Conservation (phyloP, 1,140 invertebrate species). For the Vanessa tameamea region DNA sequence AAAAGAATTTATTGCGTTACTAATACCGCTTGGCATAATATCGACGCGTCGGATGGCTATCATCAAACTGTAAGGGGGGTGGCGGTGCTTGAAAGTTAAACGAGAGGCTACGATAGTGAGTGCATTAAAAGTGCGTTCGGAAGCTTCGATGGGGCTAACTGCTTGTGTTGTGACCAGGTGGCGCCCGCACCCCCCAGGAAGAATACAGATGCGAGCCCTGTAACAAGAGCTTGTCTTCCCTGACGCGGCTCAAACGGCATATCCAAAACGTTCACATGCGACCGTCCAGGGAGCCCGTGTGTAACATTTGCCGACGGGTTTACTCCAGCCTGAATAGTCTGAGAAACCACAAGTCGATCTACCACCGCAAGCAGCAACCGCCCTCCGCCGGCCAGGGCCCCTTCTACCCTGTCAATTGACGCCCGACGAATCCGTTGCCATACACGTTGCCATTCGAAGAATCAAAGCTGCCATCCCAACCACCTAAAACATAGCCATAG, state of each 20-base stretch:
- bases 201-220: conserved; percentile 93
- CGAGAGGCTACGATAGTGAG: conserved; percentile 76
- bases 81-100: conserved; percentile 70
- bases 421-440: conserved; percentile 50
- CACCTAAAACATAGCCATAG: conserved; percentile 73
- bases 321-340: conserved; percentile 93
- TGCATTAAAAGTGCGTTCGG: conserved; percentile 79
- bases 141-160: conserved; percentile 78
- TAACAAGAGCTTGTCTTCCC: conserved; percentile 92
- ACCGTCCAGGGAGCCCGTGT: conserved; percentile 91
- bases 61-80: conserved; percentile 71
- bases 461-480: conserved; percentile 72
- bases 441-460: conserved; percentile 69
- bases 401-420: conserved; percentile 81
- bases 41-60: conserved; percentile 69
- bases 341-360: conserved; percentile 94
- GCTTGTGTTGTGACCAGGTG: conserved; percentile 80
- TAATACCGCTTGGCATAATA: conserved; percentile 73
- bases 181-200: conserved; percentile 83
- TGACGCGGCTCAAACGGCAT: conserved; percentile 91
- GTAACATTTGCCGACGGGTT: conserved; percentile 93
- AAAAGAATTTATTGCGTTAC: conserved; percentile 58
- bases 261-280: conserved; percentile 93
- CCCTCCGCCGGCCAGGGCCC: conserved; percentile 68
- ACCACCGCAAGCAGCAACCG: conserved; percentile 86